These are phyloP conservation scores for Pinctada fucata DNA, from an alignment of 2,888 invertebrate species.

Conservation along the genomic window DNA sequence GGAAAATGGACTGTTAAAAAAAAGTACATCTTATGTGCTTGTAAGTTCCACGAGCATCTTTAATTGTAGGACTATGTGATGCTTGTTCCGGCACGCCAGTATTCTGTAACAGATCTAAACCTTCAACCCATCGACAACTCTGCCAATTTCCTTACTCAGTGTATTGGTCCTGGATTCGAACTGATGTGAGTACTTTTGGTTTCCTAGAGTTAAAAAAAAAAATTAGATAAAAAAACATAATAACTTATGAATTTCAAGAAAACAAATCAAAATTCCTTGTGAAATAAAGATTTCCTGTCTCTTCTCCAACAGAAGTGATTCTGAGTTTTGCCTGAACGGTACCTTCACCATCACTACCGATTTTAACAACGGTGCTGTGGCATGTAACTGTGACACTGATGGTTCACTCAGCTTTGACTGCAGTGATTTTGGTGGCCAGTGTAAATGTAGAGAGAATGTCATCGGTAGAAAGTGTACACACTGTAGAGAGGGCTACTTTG, in stretches of 20 bases:
- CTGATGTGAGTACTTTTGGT: conserved; percentile 79
- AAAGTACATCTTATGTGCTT: no score
- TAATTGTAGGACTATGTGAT: conserved; percentile 87
- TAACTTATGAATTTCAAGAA: no score
- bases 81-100: conserved; percentile 87
- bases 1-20: no score
- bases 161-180: conserved; percentile 91
- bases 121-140: conserved; percentile 91
- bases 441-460: conserved; percentile 93
- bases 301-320: conserved; percentile 38
- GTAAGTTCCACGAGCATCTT: no score
- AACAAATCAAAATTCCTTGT: no score
- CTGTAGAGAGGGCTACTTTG: conserved; percentile 90
- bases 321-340: conserved; percentile 88
- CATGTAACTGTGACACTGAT: conserved; percentile 91
- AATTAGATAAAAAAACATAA: no score
- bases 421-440: conserved; percentile 96
- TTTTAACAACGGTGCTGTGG: conserved; percentile 94
- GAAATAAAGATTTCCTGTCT: no score
- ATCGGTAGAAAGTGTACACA: conserved; percentile 85
- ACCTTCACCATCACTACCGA: conserved; percentile 95
- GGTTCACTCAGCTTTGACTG: conserved; percentile 94
- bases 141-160: conserved; percentile 90
- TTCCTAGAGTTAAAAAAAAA: background rate
- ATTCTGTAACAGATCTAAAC: conserved; percentile 83